Evolutionary conservation across 2,797 vertebrate genomes (phyloP), one percentile per base, ranked within the genome.

Genomic region (Fringilla coelebs): DNA sequence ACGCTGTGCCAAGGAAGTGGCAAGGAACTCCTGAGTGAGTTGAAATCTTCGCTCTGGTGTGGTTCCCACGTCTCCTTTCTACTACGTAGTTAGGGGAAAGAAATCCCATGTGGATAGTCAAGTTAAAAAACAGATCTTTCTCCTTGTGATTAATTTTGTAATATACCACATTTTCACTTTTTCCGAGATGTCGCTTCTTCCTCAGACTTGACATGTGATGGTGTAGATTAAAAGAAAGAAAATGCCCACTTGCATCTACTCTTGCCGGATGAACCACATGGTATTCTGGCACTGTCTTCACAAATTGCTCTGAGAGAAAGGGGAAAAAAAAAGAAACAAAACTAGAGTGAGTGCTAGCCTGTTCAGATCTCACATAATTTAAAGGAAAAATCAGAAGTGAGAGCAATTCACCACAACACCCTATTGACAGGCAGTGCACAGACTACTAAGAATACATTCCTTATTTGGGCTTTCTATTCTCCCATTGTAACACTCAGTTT

Each of bases 1-100:
- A 94, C 51, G 98, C 99, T 0, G 98, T 98, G 85, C 99, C 99
- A 48, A 96, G 91, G 66, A 99, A 98, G 83, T 99, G 98, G 92
- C 99, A 99, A 65, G 94, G 95, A 32, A 97, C 96, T 34, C 90
- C 97, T 0, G 54, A 89, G 24, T 7, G 88, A 52, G 94, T 7
- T 29, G 70, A 68, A 58, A 97, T 97, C 93, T 96, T 97, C 0
- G 98, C 98, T 55, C 80, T 93, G 65, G 96, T 98, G 74, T 97
- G 83, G 63, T 98, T 98, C 79, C 98, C 98, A 15, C 91, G 97
- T 82, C 98, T 98, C 90, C 97, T 98, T 97, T 99, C 99, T 95
- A 99, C 86, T 38, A 99, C 24, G 16, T 98, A 99, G 94, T 97
- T 98, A 62, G n/a, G 96, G 12, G 99, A 98, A 66, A 99, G 95